Conservation (phyloP, 2,888 invertebrate genomes). For the Anarsia innoxiella region DNA sequence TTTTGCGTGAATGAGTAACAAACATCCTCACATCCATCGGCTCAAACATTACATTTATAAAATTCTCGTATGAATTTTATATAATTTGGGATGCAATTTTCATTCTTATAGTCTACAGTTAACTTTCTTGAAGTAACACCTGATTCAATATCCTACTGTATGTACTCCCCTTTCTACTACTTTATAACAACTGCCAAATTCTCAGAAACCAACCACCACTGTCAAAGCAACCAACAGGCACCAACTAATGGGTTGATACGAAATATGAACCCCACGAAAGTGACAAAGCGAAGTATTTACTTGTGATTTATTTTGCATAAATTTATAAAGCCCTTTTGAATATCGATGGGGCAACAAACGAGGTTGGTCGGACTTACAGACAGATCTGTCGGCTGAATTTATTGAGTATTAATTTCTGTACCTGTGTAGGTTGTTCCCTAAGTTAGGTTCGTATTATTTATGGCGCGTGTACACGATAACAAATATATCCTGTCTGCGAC, state of each 20-base stretch:
- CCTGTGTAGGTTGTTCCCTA: background rate
- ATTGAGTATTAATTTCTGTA: constrained; percentile 3
- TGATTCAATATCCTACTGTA: too few relatives aligned
- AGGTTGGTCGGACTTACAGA: background rate
- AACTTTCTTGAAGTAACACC: too few relatives aligned
- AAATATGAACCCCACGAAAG: constrained; percentile 16
- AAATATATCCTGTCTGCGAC: too few relatives aligned
- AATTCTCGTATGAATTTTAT: too few relatives aligned
- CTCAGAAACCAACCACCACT: constrained; percentile 2
- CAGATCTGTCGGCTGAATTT: constrained; percentile 1
- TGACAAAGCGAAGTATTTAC: constrained; percentile 18
- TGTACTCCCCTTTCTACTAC: too few relatives aligned
- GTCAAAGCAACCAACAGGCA: background rate
- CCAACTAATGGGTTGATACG: constrained; percentile 1
- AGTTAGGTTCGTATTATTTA: background rate
- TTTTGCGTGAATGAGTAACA: too few relatives aligned
- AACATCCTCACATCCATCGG: too few relatives aligned
- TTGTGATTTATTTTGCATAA: constrained; percentile 5
- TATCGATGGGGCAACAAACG: constrained; percentile 7
- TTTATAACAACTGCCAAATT: too few relatives aligned
- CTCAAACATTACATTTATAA: too few relatives aligned
- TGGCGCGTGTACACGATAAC: too few relatives aligned
- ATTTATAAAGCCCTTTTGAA: constrained; percentile 4
- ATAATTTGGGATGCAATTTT: too few relatives aligned
- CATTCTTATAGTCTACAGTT: too few relatives aligned